Evolutionary conservation across 2,888 invertebrate species (phyloP).

Genomic region (Hartigia nigra): DNA sequence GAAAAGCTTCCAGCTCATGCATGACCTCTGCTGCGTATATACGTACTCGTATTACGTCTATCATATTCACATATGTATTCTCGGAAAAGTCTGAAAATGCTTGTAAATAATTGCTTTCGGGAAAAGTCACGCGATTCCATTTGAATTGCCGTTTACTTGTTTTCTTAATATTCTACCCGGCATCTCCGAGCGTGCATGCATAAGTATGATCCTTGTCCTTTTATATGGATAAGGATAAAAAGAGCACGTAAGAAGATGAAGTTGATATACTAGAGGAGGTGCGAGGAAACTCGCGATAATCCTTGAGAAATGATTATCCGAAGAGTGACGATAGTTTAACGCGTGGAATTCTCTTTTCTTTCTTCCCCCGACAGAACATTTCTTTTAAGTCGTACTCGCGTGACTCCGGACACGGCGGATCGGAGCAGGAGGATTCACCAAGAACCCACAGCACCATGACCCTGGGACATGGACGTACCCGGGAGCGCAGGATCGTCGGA

Average conservation of each 20-base stretch:
- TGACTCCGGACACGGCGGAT: constrained; percentile 74
- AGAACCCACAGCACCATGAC: constrained; percentile 69
- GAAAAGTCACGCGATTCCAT: not conserved
- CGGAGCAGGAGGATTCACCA: constrained; percentile 76
- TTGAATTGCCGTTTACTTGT: not conserved
- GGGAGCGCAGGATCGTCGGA: constrained; percentile 30
- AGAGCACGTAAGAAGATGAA: not conserved
- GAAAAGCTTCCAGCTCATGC: not conserved
- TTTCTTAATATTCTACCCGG: not conserved
- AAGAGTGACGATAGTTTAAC: not conserved
- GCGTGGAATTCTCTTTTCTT: constrained; percentile 18
- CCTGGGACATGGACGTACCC: constrained; percentile 57
- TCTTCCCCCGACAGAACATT: constrained; percentile 76
- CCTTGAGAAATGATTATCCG: not conserved
- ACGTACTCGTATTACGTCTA: not conserved
- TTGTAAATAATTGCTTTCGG: not conserved
- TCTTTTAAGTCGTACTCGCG: constrained; percentile 83
- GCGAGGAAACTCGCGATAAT: not conserved
- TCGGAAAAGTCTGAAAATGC: not conserved
- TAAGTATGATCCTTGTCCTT: not conserved
- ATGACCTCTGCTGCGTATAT: not conserved
- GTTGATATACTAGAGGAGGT: not conserved
- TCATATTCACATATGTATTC: not conserved
- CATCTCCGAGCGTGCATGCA: not conserved
- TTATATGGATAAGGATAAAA: not conserved